Evolutionary conservation across 2,888 invertebrate genomes (phyloP).

Genomic region (Drosophila pseudotalamancana): DNA sequence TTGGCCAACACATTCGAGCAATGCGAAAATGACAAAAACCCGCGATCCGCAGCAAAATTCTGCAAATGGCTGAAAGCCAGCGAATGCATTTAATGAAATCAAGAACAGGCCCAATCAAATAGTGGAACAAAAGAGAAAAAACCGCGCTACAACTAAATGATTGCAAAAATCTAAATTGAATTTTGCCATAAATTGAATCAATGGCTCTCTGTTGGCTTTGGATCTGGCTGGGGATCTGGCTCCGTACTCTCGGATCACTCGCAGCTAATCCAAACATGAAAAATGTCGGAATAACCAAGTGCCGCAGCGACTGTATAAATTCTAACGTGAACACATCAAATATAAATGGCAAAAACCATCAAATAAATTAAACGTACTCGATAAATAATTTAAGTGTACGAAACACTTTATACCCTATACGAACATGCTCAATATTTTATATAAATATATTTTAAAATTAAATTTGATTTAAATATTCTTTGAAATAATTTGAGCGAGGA

Average conservation of each 20-base stretch:
- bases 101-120: constrained; percentile 46
- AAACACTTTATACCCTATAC: constrained; percentile 19
- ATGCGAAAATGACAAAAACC: constrained; percentile 52
- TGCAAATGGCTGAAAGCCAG: constrained; percentile 61
- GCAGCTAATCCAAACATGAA: constrained; percentile 64
- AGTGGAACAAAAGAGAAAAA: constrained; percentile 29
- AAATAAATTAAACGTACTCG: constrained; percentile 13
- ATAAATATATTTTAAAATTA: too few species aligned
- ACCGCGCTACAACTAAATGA: constrained; percentile 70
- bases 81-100: constrained; percentile 72
- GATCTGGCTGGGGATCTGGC: too few species aligned
- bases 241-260: constrained; percentile 33
- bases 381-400: too few species aligned
- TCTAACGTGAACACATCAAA: constrained; percentile 60
- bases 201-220: constrained; percentile 33
- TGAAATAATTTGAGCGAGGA: too few species aligned
- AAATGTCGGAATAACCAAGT: constrained; percentile 59
- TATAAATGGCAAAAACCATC: constrained; percentile 36
- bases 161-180: constrained; percentile 79
- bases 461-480: too few species aligned
- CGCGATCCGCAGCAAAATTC: constrained; percentile 42
- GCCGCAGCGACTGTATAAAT: constrained; percentile 60
- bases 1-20: constrained; percentile 55
- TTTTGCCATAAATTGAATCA: constrained; percentile 79
- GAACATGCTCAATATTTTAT: too few species aligned